A percentile compares a stretch with the other conserved stretches of the same genome.
phyloP scores from a whole-genome alignment of 2,797 vertebrate species.

The Buphagus erythrorhynchus region DNA sequence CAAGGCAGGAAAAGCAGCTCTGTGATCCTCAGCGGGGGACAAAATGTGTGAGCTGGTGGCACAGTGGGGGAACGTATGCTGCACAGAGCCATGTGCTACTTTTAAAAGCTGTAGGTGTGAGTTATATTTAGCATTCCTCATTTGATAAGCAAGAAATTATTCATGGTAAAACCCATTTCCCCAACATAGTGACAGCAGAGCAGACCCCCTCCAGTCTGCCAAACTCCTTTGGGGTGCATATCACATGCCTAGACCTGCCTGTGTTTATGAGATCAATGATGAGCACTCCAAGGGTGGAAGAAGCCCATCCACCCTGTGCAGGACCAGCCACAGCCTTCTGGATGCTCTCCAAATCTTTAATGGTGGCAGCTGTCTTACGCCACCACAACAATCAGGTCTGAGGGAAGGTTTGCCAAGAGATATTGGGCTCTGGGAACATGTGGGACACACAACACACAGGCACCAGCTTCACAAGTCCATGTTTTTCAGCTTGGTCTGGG shows the following conservation, averaged over 20 bases:
- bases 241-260: neutral
- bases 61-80: neutral
- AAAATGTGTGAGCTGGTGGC: neutral
- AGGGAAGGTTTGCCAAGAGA: neutral
- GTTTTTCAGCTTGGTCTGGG: rapidly evolving
- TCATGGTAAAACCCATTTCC: neutral
- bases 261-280: neutral
- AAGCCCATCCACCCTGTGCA: neutral
- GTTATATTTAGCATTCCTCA: neutral
- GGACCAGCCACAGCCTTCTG: neutral
- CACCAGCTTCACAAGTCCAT: rapidly evolving
- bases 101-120: slow-evolving; percentile 8
- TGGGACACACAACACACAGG: neutral
- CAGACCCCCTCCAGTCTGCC: neutral
- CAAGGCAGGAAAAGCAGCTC: neutral
- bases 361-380: neutral
- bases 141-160: neutral
- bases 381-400: neutral
- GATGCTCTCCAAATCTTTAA: neutral
- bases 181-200: rapidly evolving
- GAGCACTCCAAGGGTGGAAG: neutral
- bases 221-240: neutral
- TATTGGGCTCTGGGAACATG: rapidly evolving
- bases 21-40: neutral
- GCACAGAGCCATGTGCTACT: neutral